Evolutionary conservation across 1,140 invertebrate species (phyloP).

Genomic region (Gryon sp.): DNA sequence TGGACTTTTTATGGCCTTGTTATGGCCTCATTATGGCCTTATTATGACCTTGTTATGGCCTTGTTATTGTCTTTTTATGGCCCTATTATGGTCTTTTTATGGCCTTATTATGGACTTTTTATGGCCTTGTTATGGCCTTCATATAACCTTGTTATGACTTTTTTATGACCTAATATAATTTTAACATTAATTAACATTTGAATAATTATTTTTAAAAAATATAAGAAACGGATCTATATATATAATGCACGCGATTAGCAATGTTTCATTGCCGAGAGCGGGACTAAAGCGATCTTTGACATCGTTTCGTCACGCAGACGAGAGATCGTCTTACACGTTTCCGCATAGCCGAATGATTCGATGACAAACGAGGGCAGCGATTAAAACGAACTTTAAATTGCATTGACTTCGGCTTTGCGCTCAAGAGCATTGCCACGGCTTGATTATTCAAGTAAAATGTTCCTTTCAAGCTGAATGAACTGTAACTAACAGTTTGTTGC

Average conservation of each 20-base stretch:
- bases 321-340: constrained; percentile 60
- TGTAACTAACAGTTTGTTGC: constrained; percentile 42
- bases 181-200: too few species aligned
- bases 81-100: too few species aligned
- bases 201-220: too few species aligned
- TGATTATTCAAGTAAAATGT: constrained; percentile 55
- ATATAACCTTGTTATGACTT: too few species aligned
- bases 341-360: constrained; percentile 52
- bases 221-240: constrained; percentile 26
- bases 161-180: too few species aligned
- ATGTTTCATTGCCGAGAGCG: constrained; percentile 51
- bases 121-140: too few species aligned
- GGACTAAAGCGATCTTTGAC: constrained; percentile 56
- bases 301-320: constrained; percentile 59
- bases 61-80: too few species aligned
- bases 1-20: too few species aligned
- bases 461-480: constrained; percentile 41
- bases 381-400: constrained; percentile 57
- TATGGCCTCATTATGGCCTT: too few species aligned
- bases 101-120: too few species aligned
- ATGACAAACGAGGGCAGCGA: constrained; percentile 61
- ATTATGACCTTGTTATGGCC: too few species aligned
- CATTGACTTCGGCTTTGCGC: constrained; percentile 49
- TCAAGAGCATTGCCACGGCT: constrained; percentile 44
- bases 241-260: constrained; percentile 55